Percentiles rank a stretch among this genome's conserved stretches.
Conservation (phyloP, 2,113 vertebrate species). For the Astur gentilis region DNA sequence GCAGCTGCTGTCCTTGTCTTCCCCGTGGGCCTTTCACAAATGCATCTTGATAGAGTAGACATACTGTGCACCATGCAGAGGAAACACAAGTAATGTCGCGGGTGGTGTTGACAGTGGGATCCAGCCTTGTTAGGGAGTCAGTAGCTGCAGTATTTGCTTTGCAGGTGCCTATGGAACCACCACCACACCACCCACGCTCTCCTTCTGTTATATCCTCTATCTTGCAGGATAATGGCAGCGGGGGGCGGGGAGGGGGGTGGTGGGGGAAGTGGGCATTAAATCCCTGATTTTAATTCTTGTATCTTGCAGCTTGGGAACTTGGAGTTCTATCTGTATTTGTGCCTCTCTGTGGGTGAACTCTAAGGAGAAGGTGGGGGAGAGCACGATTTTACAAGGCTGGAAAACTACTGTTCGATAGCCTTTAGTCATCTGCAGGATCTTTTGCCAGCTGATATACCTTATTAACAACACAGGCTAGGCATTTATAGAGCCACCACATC, state of each 20-base stretch:
- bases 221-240: background rate
- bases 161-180: background rate
- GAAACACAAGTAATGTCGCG: background rate
- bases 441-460: background rate
- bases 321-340: background rate
- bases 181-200: background rate
- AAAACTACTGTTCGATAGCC: background rate
- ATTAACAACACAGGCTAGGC: background rate
- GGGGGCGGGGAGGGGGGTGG: fast-evolving
- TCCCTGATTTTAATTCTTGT: background rate
- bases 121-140: background rate
- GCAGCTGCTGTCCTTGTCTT: background rate
- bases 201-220: background rate
- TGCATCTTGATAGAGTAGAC: background rate
- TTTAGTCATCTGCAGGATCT: background rate
- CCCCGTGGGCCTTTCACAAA: background rate
- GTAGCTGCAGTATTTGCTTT: background rate
- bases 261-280: background rate
- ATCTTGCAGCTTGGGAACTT: background rate
- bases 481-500: slow-evolving; percentile 1
- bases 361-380: background rate
- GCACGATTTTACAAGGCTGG: background rate
- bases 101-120: background rate
- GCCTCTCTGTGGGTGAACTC: background rate
- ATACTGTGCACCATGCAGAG: background rate